Percentiles rank a stretch among this genome's conserved stretches.
Conservation (phyloP, 1,140 invertebrate species). For the Nasonia longicornis region DNA sequence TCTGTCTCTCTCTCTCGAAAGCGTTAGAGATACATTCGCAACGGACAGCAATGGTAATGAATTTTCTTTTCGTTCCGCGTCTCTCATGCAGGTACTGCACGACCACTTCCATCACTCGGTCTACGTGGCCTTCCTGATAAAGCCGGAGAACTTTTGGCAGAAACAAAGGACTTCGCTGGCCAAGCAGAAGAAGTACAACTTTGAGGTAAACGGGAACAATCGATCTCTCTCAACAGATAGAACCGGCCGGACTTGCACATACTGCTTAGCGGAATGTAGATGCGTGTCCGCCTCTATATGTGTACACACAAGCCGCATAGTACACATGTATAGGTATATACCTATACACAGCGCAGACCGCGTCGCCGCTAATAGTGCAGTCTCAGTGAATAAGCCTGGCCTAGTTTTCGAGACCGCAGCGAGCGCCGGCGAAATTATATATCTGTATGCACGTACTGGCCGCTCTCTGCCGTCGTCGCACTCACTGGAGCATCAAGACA, state of each 20-base stretch:
- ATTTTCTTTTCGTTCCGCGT: neutral
- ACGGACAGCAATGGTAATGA: neutral
- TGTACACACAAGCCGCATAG: neutral
- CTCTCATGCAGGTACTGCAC: conserved; percentile 78
- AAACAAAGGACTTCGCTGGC: conserved; percentile 97
- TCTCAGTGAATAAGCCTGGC: conserved; percentile 43
- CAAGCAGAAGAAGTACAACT: conserved; percentile 99
- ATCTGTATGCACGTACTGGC: neutral
- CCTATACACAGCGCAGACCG: neutral
- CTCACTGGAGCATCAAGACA: conserved; percentile 15
- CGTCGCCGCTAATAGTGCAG: conserved; percentile 19
- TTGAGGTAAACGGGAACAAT: conserved; percentile 82
- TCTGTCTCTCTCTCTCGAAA: no score
- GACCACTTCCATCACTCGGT: conserved; percentile 92
- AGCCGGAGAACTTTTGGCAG: conserved; percentile 99
- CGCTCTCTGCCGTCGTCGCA: neutral
- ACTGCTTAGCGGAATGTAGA: neutral
- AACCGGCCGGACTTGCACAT: neutral
- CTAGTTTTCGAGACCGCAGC: conserved; percentile 30
- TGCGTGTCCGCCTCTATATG: neutral
- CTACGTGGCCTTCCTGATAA: conserved; percentile 94
- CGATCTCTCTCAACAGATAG: neutral
- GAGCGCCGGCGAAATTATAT: conserved; percentile 18
- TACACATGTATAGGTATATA: neutral
- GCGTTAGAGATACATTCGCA: neutral